Base-by-base conservation (phyloP, 2,113 vertebrate genomes). In the Naja naja region DNA sequence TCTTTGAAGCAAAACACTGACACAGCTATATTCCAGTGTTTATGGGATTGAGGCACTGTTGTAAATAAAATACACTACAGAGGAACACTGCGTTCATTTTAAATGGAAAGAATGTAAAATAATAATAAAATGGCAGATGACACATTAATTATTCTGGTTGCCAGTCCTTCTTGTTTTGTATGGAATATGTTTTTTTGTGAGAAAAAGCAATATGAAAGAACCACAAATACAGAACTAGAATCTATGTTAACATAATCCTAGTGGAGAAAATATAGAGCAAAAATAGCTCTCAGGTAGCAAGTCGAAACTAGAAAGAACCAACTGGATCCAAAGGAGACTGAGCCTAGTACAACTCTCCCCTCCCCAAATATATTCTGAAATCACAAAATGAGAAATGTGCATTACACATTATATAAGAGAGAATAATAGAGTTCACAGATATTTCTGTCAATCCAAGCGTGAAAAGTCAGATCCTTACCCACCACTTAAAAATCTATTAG, bases 401-500 rank as follows among this genome's bases (percentile, higher is more conserved):
- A 45, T 20, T 52, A 39, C 60, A 52, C 34, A 45, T 74, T 74
- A 52, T 16, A 92, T n/a, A 92, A n/a, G 1, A 55, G 23, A 87
- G 49, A 64, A 92, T 34, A 86, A 81, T 55, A 88, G 5, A 55
- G 64, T 54, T 91, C 25, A 89, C 1, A 39, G 39, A 49, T 93
- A 11, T 45, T 64, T 91, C 74, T 56, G 69, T 9, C 94, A 85
- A 94, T 23, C 53, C 22, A 45, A 45, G 18, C 1, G 9, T 34
- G 11, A 93, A 92, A 89, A 81, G 52, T 86, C 64, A n/a, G 1
- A 43, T 64, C 93, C 43, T 1, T 90, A 94, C 95, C 60, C 92
- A 94, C 94, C 87, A 95, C 93, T 96, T 96, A 95, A 97, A 96
- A 92, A 90, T n/a, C 94, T 95, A 96, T 97, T 96, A 96, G 94